Conservation (phyloP, 2,113 vertebrate species). For the Myxocyprinus asiaticus region DNA sequence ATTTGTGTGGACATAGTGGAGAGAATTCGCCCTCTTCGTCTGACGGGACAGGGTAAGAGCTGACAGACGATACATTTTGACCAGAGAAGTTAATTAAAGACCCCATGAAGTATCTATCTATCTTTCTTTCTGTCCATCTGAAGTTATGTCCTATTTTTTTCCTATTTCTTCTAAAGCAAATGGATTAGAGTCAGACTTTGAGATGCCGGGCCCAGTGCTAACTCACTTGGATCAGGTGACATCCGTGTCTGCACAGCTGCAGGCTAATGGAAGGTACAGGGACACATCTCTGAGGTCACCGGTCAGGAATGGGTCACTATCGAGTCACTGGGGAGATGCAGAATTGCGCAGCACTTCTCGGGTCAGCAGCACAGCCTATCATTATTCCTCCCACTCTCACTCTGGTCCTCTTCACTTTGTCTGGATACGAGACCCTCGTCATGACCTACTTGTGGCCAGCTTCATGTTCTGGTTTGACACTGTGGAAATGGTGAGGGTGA, state of each 20-base stretch:
- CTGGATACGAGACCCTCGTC: constrained; percentile 66
- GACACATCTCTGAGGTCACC: constrained; percentile 35
- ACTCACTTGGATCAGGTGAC: constrained; percentile 69
- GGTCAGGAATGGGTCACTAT: constrained; percentile 46
- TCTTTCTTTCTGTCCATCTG: neutral
- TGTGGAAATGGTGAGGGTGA: constrained; percentile 77
- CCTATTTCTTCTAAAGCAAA: constrained; percentile 54
- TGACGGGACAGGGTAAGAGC: constrained; percentile 70
- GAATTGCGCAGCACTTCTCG: constrained; percentile 1
- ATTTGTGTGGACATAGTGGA: constrained; percentile 78
- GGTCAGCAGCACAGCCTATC: constrained; percentile 50
- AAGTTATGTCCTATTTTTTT: constrained; percentile 7
- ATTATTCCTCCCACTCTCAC: constrained; percentile 60
- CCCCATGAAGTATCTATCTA: too few species aligned
- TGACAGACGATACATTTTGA: neutral
- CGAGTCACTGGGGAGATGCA: constrained; percentile 38
- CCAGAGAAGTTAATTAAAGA: too few species aligned
- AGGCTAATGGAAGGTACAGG: constrained; percentile 48
- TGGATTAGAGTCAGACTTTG: constrained; percentile 57
- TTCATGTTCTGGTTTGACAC: constrained; percentile 83
- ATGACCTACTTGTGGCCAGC: constrained; percentile 69
- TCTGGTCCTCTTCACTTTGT: constrained; percentile 59
- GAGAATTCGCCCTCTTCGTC: constrained; percentile 73
- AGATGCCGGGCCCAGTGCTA: constrained; percentile 62
- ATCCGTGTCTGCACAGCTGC: constrained; percentile 63